phyloP scores from a whole-genome alignment of 1,140 invertebrate species.

The Rhyzopertha dominica region DNA sequence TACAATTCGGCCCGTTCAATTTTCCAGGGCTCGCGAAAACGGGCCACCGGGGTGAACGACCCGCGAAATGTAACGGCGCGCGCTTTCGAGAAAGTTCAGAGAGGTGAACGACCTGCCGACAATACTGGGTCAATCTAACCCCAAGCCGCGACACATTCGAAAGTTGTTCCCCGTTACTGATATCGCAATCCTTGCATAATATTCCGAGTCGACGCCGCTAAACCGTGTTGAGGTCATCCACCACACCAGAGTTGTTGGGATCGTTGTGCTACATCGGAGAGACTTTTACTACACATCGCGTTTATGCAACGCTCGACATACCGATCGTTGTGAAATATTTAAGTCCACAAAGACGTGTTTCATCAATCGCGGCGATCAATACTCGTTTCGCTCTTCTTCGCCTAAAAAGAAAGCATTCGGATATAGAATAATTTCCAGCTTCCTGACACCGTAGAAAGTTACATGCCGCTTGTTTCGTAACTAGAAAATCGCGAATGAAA shows the following conservation, averaged over 20 bases:
- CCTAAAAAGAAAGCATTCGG: too few species aligned
- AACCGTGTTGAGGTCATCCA: constrained; percentile 44
- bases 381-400: too few species aligned
- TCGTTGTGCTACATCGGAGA: constrained; percentile 26
- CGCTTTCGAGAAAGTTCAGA: constrained; percentile 37
- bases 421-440: too few species aligned
- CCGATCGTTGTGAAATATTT: constrained; percentile 9
- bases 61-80: constrained; percentile 31
- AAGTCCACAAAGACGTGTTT: too few species aligned
- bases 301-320: too few species aligned
- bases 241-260: constrained; percentile 15
- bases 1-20: not conserved
- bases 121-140: constrained; percentile 33
- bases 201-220: constrained; percentile 26
- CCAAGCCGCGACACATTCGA: constrained; percentile 26
- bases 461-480: too few species aligned
- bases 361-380: too few species aligned
- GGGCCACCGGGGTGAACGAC: constrained; percentile 39
- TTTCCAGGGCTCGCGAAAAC: constrained; percentile 15
- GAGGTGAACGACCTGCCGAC: constrained; percentile 36
- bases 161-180: constrained; percentile 24
- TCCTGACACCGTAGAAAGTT: too few species aligned
- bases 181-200: constrained; percentile 33
- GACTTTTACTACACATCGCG: constrained; percentile 39
- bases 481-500: too few species aligned